A percentile compares a stretch with the other conserved stretches of the same genome.
Evolutionary conservation across 2,113 vertebrate species (phyloP).

Genomic region (Pogona vitticeps): DNA sequence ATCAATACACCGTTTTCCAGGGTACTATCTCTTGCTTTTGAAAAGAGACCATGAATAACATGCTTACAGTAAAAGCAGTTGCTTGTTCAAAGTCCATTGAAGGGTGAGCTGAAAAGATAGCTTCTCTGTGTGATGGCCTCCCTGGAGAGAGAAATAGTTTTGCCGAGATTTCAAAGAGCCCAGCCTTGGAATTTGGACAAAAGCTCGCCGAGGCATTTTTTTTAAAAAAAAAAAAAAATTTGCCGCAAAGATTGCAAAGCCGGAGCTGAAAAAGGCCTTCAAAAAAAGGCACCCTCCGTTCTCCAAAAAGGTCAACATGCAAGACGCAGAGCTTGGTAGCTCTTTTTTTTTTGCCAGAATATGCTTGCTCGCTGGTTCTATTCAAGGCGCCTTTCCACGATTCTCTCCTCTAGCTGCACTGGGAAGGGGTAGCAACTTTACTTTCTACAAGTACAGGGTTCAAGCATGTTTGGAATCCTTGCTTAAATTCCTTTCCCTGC

Average conservation of each 20-base stretch:
- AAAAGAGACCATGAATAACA: slow-evolving; percentile 80
- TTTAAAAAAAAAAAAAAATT: slow-evolving; percentile 58
- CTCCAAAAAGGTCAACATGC: not conserved
- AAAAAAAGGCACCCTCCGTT: not conserved
- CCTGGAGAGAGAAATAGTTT: slow-evolving; percentile 61
- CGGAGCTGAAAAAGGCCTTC: slow-evolving; percentile 7
- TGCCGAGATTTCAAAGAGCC: slow-evolving; percentile 68
- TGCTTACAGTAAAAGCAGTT: slow-evolving; percentile 77
- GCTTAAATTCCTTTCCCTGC: not conserved
- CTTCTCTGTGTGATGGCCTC: slow-evolving; percentile 63
- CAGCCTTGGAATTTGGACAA: slow-evolving; percentile 55
- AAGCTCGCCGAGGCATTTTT: slow-evolving; percentile 43
- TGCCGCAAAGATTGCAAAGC: slow-evolving; percentile 26
- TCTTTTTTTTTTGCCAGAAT: not conserved
- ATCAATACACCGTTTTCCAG: slow-evolving; percentile 79
- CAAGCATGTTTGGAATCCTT: not conserved
- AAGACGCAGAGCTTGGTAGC: not conserved
- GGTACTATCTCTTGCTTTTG: slow-evolving; percentile 78
- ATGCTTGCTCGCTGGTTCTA: not conserved
- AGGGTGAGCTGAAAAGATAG: slow-evolving; percentile 73
- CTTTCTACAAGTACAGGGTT: not conserved
- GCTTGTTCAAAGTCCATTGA: slow-evolving; percentile 80
- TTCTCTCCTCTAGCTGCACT: not conserved
- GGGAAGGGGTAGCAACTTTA: not conserved
- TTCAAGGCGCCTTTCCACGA: not conserved